phyloP scores from a whole-genome alignment of 2,113 vertebrate genomes.

The Odontesthes bonariensis region DNA sequence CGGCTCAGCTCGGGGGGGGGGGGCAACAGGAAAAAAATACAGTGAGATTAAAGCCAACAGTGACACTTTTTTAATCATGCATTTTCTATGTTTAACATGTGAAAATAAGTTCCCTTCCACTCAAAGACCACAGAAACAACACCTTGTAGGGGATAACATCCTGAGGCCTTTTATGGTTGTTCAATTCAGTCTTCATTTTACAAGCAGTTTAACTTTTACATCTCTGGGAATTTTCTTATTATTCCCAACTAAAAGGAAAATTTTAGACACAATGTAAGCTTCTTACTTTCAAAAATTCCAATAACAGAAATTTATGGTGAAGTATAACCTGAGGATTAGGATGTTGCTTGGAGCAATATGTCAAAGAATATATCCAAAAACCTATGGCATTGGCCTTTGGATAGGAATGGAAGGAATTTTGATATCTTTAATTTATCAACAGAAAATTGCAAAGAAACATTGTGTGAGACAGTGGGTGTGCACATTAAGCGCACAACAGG shows the following conservation, averaged over 20 bases:
- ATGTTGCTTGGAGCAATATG: not conserved
- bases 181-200: not conserved
- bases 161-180: constrained; percentile 10
- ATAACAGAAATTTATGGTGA: not conserved
- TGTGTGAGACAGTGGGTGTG: constrained; percentile 41
- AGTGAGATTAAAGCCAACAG: constrained; percentile 63
- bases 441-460: constrained; percentile 51
- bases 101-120: constrained; percentile 36
- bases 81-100: constrained; percentile 19
- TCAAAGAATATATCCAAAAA: constrained; percentile 5
- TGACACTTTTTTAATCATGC: constrained; percentile 57
- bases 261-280: not conserved
- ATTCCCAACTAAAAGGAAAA: too few species aligned
- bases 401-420: constrained; percentile 60
- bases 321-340: not conserved
- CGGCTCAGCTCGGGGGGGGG: constrained; percentile 47
- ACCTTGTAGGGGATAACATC: constrained; percentile 34
- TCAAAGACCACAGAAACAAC: constrained; percentile 36
- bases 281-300: not conserved
- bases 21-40: constrained; percentile 64
- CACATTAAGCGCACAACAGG: constrained; percentile 61
- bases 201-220: not conserved
- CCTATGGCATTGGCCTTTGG: constrained; percentile 13
- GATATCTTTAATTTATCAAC: constrained; percentile 66
- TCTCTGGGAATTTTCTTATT: too few species aligned